Conservation (phyloP, 2,797 vertebrate genomes). For the Characodon lateralis region DNA sequence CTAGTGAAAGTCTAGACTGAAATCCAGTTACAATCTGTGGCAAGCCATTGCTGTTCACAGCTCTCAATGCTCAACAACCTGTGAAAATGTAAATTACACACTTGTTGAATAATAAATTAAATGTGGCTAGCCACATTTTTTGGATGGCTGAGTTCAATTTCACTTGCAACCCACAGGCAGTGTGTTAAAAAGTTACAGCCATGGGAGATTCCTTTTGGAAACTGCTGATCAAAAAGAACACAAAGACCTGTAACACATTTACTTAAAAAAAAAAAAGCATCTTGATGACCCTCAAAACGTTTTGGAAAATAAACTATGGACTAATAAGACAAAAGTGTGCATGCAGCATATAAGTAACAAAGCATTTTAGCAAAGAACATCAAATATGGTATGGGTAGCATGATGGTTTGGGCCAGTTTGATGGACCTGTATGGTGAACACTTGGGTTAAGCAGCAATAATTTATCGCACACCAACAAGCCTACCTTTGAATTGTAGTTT, state of each 20-base stretch:
- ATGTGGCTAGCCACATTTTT: no score
- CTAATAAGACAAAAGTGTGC: background rate
- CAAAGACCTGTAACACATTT: background rate
- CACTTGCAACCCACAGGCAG: background rate
- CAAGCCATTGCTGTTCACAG: no score
- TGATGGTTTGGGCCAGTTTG: background rate
- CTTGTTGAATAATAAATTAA: no score
- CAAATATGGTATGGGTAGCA: background rate
- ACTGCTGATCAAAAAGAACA: background rate
- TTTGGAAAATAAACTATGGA: background rate
- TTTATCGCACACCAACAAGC: background rate
- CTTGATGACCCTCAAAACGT: background rate
- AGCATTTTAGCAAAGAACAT: background rate
- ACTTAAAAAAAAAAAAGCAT: background rate
- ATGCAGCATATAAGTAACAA: background rate
- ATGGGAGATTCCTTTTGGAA: background rate
- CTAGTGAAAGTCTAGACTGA: no score
- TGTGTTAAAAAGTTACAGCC: background rate
- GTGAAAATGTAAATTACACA: no score
- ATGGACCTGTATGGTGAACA: background rate
- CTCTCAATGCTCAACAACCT: no score
- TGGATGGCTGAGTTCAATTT: background rate
- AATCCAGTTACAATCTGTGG: no score
- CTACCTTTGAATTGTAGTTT: background rate
- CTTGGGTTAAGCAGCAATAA: background rate